Evolutionary conservation across 2,113 vertebrate species (phyloP).

Genomic region (Etia nguti): DNA sequence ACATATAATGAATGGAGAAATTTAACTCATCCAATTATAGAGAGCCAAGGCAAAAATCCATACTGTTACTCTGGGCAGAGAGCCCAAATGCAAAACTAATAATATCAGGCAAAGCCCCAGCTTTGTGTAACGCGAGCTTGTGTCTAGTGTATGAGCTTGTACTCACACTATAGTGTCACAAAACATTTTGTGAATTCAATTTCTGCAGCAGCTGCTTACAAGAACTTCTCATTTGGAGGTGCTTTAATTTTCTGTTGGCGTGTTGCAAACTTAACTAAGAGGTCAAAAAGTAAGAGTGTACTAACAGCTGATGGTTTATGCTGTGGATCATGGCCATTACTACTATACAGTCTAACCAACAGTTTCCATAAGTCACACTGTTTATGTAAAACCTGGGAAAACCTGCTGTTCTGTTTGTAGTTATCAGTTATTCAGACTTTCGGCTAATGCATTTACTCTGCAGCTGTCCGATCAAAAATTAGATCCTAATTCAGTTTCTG

Average conservation of each 20-base stretch:
- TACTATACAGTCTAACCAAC: slow-evolving; percentile 20
- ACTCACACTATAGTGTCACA: background rate
- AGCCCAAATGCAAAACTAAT: slow-evolving; percentile 80
- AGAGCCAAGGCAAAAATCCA: slow-evolving; percentile 75
- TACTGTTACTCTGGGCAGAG: slow-evolving; percentile 75
- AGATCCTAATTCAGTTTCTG: slow-evolving; percentile 5
- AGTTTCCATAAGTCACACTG: background rate
- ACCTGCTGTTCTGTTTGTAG: background rate
- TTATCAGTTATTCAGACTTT: slow-evolving; percentile 20
- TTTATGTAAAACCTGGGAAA: background rate
- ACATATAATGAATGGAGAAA: slow-evolving; percentile 80
- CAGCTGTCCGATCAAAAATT: background rate
- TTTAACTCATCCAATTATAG: slow-evolving; percentile 81
- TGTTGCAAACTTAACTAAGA: slow-evolving; percentile 46
- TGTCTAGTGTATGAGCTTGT: background rate
- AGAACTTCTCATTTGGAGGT: slow-evolving; percentile 20
- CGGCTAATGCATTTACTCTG: background rate
- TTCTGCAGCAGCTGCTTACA: slow-evolving; percentile 17
- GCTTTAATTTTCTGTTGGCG: slow-evolving; percentile 9
- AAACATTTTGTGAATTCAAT: slow-evolving; percentile 24
- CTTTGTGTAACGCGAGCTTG: slow-evolving; percentile 46
- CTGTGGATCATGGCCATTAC: slow-evolving; percentile 16
- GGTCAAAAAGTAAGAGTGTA: slow-evolving; percentile 55
- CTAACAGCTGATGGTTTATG: slow-evolving; percentile 44
- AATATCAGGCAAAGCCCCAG: slow-evolving; percentile 71